phyloP scores from a whole-genome alignment of 1,140 invertebrate species.

The Nephila pilipes region DNA sequence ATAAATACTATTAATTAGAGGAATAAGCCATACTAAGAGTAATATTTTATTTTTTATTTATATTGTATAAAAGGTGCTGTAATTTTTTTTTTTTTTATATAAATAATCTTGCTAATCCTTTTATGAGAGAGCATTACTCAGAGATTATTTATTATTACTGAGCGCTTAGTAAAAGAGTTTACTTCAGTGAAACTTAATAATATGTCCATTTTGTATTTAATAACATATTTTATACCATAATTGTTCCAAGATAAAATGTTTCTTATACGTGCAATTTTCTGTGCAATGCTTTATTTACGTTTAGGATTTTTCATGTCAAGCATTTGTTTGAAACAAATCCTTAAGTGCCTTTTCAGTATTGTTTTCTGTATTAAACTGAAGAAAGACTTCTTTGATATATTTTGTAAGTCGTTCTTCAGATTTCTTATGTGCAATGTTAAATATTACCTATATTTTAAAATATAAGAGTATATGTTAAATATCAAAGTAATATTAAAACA shows the following conservation, averaged over 20 bases:
- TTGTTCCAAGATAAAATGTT: background rate
- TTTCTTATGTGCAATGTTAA: too few relatives aligned
- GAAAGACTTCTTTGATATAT: background rate
- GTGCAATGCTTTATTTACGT: background rate
- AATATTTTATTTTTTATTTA: background rate
- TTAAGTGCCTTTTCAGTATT: conserved; percentile 13
- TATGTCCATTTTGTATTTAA: background rate
- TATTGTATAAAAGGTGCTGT: background rate
- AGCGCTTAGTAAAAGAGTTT: background rate
- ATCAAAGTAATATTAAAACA: too few relatives aligned
- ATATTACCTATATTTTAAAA: too few relatives aligned
- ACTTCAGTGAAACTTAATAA: background rate
- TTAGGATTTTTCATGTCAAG: background rate
- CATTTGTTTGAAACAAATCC: too few relatives aligned
- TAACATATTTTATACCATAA: background rate
- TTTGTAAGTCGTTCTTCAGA: background rate
- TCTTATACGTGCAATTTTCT: background rate
- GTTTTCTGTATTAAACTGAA: background rate
- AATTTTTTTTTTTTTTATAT: background rate
- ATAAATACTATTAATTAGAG: too few relatives aligned
- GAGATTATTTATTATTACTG: background rate
- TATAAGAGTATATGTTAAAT: too few relatives aligned
- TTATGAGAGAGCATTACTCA: too few relatives aligned
- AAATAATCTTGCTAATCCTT: background rate
- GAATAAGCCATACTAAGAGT: too few relatives aligned